Evolutionary conservation across 1,140 invertebrate species (phyloP).

Genomic region (Sminthurides bifidus): DNA sequence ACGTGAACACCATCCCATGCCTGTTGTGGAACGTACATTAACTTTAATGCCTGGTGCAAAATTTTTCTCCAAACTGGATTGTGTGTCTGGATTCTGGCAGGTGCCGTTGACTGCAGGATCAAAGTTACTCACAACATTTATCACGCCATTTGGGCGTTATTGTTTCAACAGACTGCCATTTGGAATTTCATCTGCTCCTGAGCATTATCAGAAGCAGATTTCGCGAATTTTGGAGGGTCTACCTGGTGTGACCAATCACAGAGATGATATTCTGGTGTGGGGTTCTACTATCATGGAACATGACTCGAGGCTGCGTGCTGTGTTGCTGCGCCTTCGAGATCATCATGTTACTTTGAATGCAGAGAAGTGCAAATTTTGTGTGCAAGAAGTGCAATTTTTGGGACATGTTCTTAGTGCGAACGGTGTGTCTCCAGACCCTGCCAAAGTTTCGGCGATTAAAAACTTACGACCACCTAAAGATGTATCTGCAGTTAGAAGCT

Average conservation of each 20-base stretch:
- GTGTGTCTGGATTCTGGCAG: not conserved
- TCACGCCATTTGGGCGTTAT: not conserved
- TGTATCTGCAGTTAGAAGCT: slow-evolving; percentile 33
- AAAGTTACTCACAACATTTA: not conserved
- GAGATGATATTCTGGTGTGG: not conserved
- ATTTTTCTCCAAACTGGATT: not conserved
- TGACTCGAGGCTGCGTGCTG: too few relatives aligned
- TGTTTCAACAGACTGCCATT: not conserved
- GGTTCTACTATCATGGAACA: too few relatives aligned
- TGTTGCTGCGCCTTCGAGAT: too few relatives aligned
- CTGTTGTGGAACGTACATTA: not conserved
- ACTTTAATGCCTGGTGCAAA: not conserved
- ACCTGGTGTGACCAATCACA: not conserved
- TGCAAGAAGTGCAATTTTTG: too few relatives aligned
- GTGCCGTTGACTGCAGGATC: not conserved
- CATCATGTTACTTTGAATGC: too few relatives aligned
- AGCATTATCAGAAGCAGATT: not conserved
- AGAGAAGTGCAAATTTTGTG: too few relatives aligned
- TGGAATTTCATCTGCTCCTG: slow-evolving; percentile 1
- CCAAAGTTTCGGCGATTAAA: slow-evolving; percentile 36
- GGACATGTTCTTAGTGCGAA: too few relatives aligned
- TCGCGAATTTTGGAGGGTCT: not conserved
- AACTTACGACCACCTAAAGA: slow-evolving; percentile 33
- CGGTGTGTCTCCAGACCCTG: too few relatives aligned
- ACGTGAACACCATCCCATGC: not conserved